Base-by-base conservation (phyloP, 2,888 invertebrate genomes). In the Heliconius erato region DNA sequence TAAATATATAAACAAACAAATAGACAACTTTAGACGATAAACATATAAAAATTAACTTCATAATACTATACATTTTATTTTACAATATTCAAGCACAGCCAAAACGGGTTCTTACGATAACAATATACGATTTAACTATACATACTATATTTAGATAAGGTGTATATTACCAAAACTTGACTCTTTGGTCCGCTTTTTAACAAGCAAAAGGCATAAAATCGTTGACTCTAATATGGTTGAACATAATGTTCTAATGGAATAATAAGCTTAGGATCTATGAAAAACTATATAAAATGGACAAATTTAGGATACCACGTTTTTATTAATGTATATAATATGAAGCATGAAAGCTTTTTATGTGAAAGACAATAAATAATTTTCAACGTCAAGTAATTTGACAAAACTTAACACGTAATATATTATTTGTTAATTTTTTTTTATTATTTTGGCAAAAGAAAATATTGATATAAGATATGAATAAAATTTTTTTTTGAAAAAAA, bases 131-230 rank as follows among this genome's bases (percentile, higher is more conserved):
- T 89, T 89, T 89, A 89, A 89, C 88, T 90, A 89, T 86, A 86
- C 84, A 86, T 85, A 86, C 85, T 85, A 91, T 90, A 90, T 87
- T 76, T 91, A 92, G 91, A 93, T 93, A 92, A 91, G 90, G 91
- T 92, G 91, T 89, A 85, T 83, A 83, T 79, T 83, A 86, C 92
- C 93, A 94, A 94, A 91, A 92, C 92, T 93, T 93, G 94, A 94
- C 94, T 91, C 94, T 79, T 95, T 96, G 95, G 95, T 96, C 95
- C 95, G 91, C 94, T 91, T 90, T 91, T 92, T 92, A 81, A 90
- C 89, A 94, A 95, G 95, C 94, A 93, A 94, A 94, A 95, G 94
- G 95, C 94, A 90, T 91, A 86, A 80, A 77, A 79, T 82, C 85
- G 76, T 79, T 69, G 80, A 79, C 69, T 74, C 82, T 76, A 82